Base-by-base conservation (phyloP, 2,113 vertebrate genomes). In the Anoplopoma fimbria region DNA sequence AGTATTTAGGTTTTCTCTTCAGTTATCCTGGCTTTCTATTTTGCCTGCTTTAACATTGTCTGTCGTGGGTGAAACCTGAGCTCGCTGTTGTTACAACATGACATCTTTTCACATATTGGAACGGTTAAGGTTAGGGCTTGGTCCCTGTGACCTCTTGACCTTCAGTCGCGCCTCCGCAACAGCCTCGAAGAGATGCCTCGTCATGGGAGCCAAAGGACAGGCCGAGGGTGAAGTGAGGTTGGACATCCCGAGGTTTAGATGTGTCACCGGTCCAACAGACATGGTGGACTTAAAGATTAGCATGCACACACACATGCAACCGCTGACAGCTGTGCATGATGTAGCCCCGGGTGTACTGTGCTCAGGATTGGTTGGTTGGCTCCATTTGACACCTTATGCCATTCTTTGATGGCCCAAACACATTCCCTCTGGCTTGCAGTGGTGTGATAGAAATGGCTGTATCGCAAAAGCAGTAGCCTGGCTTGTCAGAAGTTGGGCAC, bases 31-130 rank as follows among this genome's bases (percentile, higher is more conserved):
- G 10, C 42, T 68, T 76, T 72, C 14, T 29, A 12, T 61, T 33
- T 45, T 23, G 19, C 38, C 27, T 10, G 33, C 29, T 34, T 4
- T 36, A 51, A 53, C n/a, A 53, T 5, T 23, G 13, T 77, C 49
- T 57, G 60, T 38, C 31, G 2, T 9, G 25, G 10, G 23, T 82
- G 92, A 93, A 95, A 94, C 79, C 25, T 17, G 69, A 91, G 55
- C 69, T 74, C 17, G 5, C 42, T 75, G 25, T 60, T 81, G 79
- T 85, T 89, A 81, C 84, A 90, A 79, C 70, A 63, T 69, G 72
- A 76, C 90, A 88, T 87, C 76, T 83, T 38, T 73, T 80, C 85
- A 91, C 90, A 93, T 75, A 82, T 72, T 89, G 88, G 80, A 94
- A 89, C 69, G 67, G 72, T 92, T 91, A 92, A 84, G 67, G 69